Evolutionary conservation across 1,140 invertebrate species (phyloP).

Genomic region (Dolichoris vasculosae): DNA sequence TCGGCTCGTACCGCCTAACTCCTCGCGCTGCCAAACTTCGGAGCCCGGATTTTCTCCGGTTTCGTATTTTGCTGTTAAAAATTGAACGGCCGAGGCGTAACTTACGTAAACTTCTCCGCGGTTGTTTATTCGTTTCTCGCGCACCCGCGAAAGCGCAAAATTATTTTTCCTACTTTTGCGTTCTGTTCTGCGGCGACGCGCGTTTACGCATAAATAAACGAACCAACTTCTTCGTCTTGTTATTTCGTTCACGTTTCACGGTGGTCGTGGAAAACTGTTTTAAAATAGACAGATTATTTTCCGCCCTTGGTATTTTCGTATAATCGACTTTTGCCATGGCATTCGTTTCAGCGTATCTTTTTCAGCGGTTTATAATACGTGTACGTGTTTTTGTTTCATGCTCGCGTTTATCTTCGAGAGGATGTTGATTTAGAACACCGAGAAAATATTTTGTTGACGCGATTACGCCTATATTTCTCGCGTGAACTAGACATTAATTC

Average conservation of each 20-base stretch:
- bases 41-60: no score
- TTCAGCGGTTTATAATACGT: background rate
- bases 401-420: background rate
- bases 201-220: constrained; percentile 18
- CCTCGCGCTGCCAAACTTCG: background rate
- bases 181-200: background rate
- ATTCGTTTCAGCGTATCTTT: constrained; percentile 9
- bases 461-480: background rate
- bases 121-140: background rate
- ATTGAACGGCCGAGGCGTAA: no score
- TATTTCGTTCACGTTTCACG: constrained; percentile 28
- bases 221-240: background rate
- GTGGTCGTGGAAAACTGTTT: constrained; percentile 20
- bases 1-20: background rate
- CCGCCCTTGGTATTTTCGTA: background rate
- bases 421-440: constrained; percentile 9
- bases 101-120: background rate
- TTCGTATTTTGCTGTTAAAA: constrained; percentile 12
- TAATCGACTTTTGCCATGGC: constrained; percentile 37
- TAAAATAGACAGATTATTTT: constrained; percentile 27
- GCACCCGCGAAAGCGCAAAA: background rate
- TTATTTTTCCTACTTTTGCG: constrained; percentile 43
- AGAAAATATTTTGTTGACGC: background rate
- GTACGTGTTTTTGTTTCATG: background rate
- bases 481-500: background rate